These are phyloP conservation scores for Opisthograptis luteolata DNA, from an alignment of 2,888 invertebrate species.

Conservation along the genomic window DNA sequence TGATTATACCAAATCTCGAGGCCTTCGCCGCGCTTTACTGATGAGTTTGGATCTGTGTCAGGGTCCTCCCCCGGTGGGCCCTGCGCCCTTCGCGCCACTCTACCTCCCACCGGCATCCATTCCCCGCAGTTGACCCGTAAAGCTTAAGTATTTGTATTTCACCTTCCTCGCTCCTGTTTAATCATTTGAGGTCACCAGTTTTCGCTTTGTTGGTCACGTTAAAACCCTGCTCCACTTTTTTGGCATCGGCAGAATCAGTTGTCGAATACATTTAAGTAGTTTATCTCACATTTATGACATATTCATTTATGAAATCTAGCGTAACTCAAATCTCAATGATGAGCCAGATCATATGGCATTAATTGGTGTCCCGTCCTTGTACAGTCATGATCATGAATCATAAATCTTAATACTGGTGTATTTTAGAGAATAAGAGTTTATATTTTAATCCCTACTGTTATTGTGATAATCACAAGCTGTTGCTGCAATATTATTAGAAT, in stretches of 20 bases:
- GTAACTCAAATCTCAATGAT: not conserved
- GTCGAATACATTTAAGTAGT: conserved; percentile 22
- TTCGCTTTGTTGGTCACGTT: conserved; percentile 36
- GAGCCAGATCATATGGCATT: not conserved
- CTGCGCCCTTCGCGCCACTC: conserved; percentile 65
- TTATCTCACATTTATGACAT: conserved; percentile 21
- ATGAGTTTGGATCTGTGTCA: conserved; percentile 82
- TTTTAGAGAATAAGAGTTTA: no score
- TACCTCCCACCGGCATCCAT: conserved; percentile 53
- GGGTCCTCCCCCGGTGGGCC: conserved; percentile 71
- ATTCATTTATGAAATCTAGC: conserved; percentile 23
- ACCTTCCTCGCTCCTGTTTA: conserved; percentile 66
- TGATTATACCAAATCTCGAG: conserved; percentile 78
- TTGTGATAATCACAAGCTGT: conserved; percentile 19
- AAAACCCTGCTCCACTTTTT: conserved; percentile 30
- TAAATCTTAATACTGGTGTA: no score
- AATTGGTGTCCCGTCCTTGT: not conserved
- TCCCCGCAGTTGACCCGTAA: conserved; percentile 71
- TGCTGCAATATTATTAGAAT: conserved; percentile 49
- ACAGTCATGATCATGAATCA: not conserved
- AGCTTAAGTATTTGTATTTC: conserved; percentile 73
- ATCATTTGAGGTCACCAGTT: conserved; percentile 59
- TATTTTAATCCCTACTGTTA: conserved; percentile 4
- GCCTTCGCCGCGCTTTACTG: conserved; percentile 72
- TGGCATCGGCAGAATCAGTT: conserved; percentile 20